Base-by-base conservation (phyloP, 2,797 vertebrate species). In the Phrynocephalus forsythii region DNA sequence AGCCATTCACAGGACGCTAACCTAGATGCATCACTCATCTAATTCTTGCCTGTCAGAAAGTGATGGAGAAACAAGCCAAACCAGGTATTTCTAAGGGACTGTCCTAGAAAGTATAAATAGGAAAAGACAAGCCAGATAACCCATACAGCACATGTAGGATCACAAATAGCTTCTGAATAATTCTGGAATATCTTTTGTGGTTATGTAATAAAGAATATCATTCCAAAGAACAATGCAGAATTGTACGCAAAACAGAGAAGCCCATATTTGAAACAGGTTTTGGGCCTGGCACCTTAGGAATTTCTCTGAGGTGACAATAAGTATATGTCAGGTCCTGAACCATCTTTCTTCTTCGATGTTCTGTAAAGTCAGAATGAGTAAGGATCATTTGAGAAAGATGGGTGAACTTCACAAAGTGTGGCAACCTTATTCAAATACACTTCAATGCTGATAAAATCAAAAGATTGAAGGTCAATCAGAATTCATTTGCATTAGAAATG, bases 351-450 rank as follows among this genome's bases (percentile, higher is more conserved):
- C 68, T 86, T n/a, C 28, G 16, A 6, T 15, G 1, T 78, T 89
- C 44, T 1, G 1, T 75, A 63, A 86, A 81, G 30, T 50, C 1
- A 4, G 16, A 91, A 3, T 24, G 78, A 86, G 78, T 0, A 1
- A 33, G 52, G 72, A 77, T 18, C 73, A 84, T 3, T 6, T 76
- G 8, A 1, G 68, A 66, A 82, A 44, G 79, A 38, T 2, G 48
- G 6, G 26, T 72, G 22, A 90, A 68, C 18, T 83, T 66, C 33
- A 44, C 18, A 1, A 0, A 1, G 2, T 69, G n/a, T 79, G 88
- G 63, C 87, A 38, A 0, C 87, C 86, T 88, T 73, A 8, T 89
- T 88, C 78, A 71, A 44, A 88, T 69, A 83, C 86, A 1, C 4
- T 52, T 28, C 38, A 52, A 75, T 52, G 66, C 79, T 67, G 28